Conservation (phyloP, 53 echinoderm and acorn worm genomes). For the Mesocentrotus franciscanus region DNA sequence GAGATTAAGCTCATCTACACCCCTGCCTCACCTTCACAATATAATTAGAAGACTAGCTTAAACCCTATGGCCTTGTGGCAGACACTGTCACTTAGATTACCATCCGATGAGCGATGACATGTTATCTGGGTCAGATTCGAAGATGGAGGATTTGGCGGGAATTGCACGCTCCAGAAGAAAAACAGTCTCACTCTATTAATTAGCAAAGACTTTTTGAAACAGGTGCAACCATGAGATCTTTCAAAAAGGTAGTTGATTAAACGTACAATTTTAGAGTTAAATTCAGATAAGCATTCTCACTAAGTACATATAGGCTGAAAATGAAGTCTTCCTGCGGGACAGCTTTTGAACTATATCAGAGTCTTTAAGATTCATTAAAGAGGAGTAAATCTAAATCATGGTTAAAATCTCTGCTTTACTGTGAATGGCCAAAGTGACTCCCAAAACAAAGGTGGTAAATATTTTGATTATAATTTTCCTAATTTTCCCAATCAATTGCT, state of each 20-base stretch:
- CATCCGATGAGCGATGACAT: constrained; percentile 2
- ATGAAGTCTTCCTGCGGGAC: background rate
- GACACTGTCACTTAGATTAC: constrained; percentile 4
- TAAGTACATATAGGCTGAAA: background rate
- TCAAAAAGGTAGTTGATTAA: background rate
- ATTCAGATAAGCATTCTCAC: background rate
- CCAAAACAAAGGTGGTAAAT: background rate
- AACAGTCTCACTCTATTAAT: constrained; percentile 8
- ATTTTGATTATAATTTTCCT: too few species aligned
- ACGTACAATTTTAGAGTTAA: background rate
- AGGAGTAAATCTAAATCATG: background rate
- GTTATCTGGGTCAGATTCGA: background rate
- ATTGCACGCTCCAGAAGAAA: background rate
- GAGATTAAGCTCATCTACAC: background rate
- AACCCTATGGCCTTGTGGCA: background rate
- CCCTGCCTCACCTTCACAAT: constrained; percentile 1
- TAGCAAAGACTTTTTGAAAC: background rate
- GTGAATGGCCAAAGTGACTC: background rate
- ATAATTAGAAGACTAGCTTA: background rate
- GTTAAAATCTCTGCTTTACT: background rate
- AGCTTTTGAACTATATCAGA: too few species aligned
- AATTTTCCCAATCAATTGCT: background rate
- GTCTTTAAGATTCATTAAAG: background rate
- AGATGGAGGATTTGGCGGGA: background rate
- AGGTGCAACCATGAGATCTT: background rate